phyloP scores from a whole-genome alignment of 92 coral and sea anemone species.

The Heteractis magnifica region DNA sequence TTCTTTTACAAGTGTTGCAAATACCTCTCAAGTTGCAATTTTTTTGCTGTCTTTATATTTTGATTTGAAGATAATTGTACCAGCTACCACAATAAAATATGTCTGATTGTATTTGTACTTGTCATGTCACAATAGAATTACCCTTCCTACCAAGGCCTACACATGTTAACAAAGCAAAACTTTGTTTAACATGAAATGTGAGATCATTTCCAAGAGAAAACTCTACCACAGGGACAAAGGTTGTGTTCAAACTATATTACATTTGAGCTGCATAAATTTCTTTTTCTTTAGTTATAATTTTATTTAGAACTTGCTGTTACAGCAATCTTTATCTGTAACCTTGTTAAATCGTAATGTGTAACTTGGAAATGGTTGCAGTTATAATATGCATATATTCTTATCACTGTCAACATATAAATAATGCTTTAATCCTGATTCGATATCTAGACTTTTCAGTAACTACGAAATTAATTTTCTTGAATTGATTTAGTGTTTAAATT shows the following conservation, averaged over 20 bases:
- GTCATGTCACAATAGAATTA: constrained; percentile 15
- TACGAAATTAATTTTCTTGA: not conserved
- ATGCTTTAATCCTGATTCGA: not conserved
- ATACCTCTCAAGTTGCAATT: not conserved
- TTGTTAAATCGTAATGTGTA: not conserved
- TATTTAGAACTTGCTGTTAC: no score
- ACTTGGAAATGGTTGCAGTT: not conserved
- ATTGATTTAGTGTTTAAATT: not conserved
- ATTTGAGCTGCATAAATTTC: not conserved
- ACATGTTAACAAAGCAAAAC: not conserved
- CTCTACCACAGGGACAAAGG: not conserved
- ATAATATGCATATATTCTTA: not conserved
- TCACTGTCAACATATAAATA: not conserved
- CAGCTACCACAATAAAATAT: not conserved
- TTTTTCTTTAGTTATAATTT: not conserved
- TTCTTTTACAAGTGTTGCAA: not conserved
- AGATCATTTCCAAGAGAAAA: not conserved
- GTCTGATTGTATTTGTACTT: constrained; percentile 9
- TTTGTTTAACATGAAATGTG: not conserved
- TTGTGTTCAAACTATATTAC: not conserved
- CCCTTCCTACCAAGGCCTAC: not conserved
- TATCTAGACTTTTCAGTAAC: not conserved
- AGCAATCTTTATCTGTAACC: not conserved
- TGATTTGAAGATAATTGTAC: constrained; percentile 18
- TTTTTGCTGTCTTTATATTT: not conserved